Evolutionary conservation across 2,888 invertebrate genomes (phyloP), one percentile per base, ranked within the genome.

Genomic region (Linyphia triangularis): DNA sequence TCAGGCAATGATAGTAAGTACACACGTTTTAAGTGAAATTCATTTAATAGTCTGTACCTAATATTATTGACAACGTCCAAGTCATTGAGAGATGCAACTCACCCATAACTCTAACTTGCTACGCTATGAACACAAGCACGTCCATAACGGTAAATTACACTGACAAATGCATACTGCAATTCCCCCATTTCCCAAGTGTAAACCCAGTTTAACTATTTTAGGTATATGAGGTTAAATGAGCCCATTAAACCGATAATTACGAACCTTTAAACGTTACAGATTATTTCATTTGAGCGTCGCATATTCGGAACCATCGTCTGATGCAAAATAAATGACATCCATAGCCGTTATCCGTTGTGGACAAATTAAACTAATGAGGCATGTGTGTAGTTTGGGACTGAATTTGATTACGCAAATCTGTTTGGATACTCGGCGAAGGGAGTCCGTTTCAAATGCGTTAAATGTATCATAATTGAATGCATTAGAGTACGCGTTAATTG

Each of bases 301-400:
- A n/a, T n/a, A 43, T 16, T 10, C 16, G 43, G 13, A 6, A 26
- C 7, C 16, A n/a, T 43, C 28, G 26, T 3, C n/a, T n/a, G 9
- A 28, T 73, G 57, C 30, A 63, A 77, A 77, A 77, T 63, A 61
- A 59, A 77, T 77, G 61, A 26, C 37, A 77, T 13, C 40, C 2
- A 77, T 59, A 59, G 22, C 30, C 13, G 26, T 61, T 61, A n/a
- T 16, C 22, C 24, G 30, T 37, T 30, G 33, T 59, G 75, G 61
- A 77, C 75, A 77, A 63, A 77, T 77, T 77, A 77, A 77, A 59
- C 61, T 77, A 77, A 77, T 61, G 24, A 37, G 16, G 59, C 37
- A 26, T 61, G 37, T 19, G 13, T 43, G 57, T 1, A 24, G 26
- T 26, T 24, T 19, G 51, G 1, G 57, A 51, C 30, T 57, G 33